phyloP scores from a whole-genome alignment of 2,888 invertebrate genomes.

The Diaprepes abbreviatus region DNA sequence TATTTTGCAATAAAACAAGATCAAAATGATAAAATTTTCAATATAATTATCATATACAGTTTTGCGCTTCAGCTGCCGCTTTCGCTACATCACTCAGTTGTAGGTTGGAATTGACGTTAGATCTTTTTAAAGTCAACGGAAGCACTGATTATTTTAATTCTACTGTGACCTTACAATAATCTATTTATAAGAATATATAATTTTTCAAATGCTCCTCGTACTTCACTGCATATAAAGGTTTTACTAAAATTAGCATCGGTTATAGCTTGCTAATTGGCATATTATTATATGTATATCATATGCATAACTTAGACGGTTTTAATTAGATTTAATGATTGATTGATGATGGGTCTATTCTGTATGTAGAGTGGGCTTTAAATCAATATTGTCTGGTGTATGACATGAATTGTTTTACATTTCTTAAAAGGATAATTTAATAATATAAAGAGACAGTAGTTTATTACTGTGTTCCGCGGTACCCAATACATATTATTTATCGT shows the following conservation, averaged over 20 bases:
- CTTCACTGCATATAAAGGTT: background rate
- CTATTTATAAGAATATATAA: too few relatives aligned
- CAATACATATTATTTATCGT: background rate
- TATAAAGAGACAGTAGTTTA: slow-evolving; percentile 16
- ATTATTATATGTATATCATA: slow-evolving; percentile 16
- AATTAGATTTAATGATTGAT: slow-evolving; percentile 31
- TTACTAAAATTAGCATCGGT: slow-evolving; percentile 3
- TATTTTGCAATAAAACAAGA: too few relatives aligned
- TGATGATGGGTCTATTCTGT: slow-evolving; percentile 16
- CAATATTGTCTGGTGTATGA: slow-evolving; percentile 19
- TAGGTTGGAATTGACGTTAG: too few relatives aligned
- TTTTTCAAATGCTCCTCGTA: too few relatives aligned
- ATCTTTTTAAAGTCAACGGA: too few relatives aligned
- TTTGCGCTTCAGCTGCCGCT: too few relatives aligned
- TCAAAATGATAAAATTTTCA: too few relatives aligned
- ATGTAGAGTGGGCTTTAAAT: slow-evolving; percentile 23
- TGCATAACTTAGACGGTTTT: slow-evolving; percentile 22
- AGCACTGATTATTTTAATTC: too few relatives aligned
- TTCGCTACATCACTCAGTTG: too few relatives aligned
- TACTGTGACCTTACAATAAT: too few relatives aligned
- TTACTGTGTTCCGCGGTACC: slow-evolving; percentile 7
- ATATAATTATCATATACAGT: too few relatives aligned
- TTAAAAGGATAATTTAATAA: slow-evolving; percentile 20
- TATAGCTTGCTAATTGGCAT: slow-evolving; percentile 11
- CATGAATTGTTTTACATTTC: slow-evolving; percentile 29